These are phyloP conservation scores for Agapornis canus DNA, from an alignment of 2,797 vertebrate species.

Conservation along the genomic window DNA sequence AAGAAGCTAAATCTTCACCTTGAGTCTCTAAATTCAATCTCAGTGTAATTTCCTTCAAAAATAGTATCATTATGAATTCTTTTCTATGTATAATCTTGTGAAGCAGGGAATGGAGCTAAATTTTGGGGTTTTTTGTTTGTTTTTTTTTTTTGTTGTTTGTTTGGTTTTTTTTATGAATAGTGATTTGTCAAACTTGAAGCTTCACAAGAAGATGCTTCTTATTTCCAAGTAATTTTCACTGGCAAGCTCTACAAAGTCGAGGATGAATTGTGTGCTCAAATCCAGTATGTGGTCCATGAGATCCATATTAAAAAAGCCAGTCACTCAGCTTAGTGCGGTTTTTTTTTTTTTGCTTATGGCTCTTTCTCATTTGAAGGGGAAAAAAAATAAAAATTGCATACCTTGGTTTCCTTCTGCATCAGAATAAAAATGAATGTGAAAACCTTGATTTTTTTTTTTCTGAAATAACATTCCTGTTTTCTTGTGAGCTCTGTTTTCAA, in stretches of 20 bases:
- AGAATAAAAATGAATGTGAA: conserved; percentile 26
- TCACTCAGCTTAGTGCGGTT: neutral
- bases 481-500: neutral
- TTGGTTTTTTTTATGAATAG: neutral
- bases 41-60: neutral
- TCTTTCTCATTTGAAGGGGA: neutral
- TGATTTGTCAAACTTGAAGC: neutral
- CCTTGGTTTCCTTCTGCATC: neutral
- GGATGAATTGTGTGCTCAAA: neutral
- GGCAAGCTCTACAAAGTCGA: neutral
- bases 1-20: neutral
- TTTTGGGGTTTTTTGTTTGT: too few relatives aligned
- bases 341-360: neutral
- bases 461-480: neutral
- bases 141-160: too few relatives aligned
- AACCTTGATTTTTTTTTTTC: neutral
- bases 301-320: neutral
- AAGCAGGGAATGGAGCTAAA: neutral
- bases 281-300: neutral
- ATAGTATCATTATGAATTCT: neutral
- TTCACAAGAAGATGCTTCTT: neutral
- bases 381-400: neutral
- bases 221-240: neutral
- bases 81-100: neutral
- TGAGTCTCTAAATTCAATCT: neutral